Conservation (phyloP, 1,140 invertebrate genomes). For the Monomorium pharaonis region DNA sequence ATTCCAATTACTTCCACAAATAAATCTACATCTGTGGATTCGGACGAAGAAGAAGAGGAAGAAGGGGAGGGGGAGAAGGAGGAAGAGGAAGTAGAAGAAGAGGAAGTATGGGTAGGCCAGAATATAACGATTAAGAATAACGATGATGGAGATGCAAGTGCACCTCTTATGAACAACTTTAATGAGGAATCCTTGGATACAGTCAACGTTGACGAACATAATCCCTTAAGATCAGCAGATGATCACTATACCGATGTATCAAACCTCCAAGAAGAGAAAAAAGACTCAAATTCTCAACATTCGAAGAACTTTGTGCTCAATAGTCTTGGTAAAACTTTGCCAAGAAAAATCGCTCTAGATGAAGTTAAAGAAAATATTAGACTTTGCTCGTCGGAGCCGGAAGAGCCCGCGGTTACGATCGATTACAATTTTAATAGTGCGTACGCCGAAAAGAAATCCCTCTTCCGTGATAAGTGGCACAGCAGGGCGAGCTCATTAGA, state of each 20-base stretch:
- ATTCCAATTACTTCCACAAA: slow-evolving; percentile 54
- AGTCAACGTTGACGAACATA: slow-evolving; percentile 34
- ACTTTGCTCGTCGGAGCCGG: slow-evolving; percentile 52
- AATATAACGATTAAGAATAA: slow-evolving; percentile 59
- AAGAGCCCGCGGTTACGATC: slow-evolving; percentile 40
- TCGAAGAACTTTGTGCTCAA: slow-evolving; percentile 75
- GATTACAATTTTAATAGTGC: slow-evolving; percentile 75
- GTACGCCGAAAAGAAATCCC: slow-evolving; percentile 63
- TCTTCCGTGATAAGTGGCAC: slow-evolving; percentile 70
- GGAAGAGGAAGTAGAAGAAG: slow-evolving; percentile 57
- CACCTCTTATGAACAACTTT: slow-evolving; percentile 7
- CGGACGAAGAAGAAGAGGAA: slow-evolving; percentile 54
- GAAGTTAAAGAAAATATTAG: slow-evolving; percentile 70
- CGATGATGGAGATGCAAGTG: slow-evolving; percentile 55
- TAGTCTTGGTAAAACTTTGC: slow-evolving; percentile 70
- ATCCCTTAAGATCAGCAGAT: slow-evolving; percentile 42
- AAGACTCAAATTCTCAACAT: slow-evolving; percentile 32
- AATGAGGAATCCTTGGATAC: slow-evolving; percentile 58
- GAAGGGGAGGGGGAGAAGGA: slow-evolving; percentile 37
- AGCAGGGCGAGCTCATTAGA: slow-evolving; percentile 74
- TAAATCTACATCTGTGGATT: slow-evolving; percentile 44
- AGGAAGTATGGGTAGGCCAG: slow-evolving; percentile 52
- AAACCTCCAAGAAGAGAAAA: neutral
- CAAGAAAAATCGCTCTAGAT: slow-evolving; percentile 56
- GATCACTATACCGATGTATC: slow-evolving; percentile 41